phyloP scores from a whole-genome alignment of 2,797 vertebrate genomes.

The Xyrichtys novacula region DNA sequence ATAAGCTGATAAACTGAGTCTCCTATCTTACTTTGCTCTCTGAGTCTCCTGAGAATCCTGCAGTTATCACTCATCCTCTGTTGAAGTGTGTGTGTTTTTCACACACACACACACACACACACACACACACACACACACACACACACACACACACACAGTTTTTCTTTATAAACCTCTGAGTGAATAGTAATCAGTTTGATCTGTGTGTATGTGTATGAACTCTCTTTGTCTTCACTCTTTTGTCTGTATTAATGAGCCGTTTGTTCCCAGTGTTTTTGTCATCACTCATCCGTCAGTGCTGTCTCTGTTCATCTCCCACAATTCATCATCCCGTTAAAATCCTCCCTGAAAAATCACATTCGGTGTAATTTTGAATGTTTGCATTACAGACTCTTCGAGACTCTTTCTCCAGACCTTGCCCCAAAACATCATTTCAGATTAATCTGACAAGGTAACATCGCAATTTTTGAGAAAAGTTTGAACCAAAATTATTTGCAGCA shows the following conservation, averaged over 20 bases:
- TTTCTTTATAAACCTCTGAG: neutral
- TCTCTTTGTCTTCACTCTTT: slow-evolving; percentile 39
- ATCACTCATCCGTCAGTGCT: slow-evolving; percentile 52
- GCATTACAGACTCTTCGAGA: slow-evolving; percentile 10
- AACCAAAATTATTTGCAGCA: neutral
- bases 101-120: too few species aligned
- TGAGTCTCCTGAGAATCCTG: slow-evolving; percentile 39
- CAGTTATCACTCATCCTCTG: slow-evolving; percentile 23
- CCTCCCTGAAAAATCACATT: slow-evolving; percentile 48
- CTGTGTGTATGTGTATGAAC: slow-evolving; percentile 10
- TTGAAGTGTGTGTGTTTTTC: neutral
- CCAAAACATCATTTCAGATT: neutral
- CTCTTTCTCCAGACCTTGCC: neutral
- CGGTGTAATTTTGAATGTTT: slow-evolving; percentile 20
- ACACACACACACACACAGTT: too few species aligned
- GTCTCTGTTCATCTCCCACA: slow-evolving; percentile 35
- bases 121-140: too few species aligned
- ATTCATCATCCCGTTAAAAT: slow-evolving; percentile 37
- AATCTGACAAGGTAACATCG: neutral
- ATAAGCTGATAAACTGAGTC: slow-evolving; percentile 45
- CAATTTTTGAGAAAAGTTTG: neutral
- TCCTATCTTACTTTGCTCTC: slow-evolving; percentile 13
- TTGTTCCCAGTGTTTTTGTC: slow-evolving; percentile 55
- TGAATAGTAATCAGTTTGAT: slow-evolving; percentile 9
- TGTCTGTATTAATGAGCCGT: slow-evolving; percentile 57